Evolutionary conservation across 2,888 invertebrate genomes (phyloP).

Genomic region (Steinernema hermaphroditum): DNA sequence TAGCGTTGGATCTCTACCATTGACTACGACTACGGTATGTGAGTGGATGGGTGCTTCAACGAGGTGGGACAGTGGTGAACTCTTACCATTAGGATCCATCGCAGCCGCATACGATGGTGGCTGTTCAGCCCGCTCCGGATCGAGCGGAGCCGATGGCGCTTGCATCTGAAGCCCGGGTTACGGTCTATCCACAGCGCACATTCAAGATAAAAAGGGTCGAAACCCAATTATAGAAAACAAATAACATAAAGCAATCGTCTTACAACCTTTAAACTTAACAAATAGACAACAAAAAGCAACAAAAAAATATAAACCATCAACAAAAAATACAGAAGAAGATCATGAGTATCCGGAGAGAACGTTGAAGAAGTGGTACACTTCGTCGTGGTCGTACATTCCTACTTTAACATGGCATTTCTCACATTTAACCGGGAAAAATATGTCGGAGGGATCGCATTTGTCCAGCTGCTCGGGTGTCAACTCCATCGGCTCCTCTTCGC

Average conservation of each 20-base stretch:
- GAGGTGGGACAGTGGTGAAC: neutral
- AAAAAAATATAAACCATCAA: constrained; percentile 27
- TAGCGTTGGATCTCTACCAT: too few species aligned
- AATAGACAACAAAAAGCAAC: neutral
- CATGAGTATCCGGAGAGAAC: constrained; percentile 70
- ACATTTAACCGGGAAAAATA: constrained; percentile 71
- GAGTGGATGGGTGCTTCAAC: too few species aligned
- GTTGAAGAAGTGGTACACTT: constrained; percentile 73
- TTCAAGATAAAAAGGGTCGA: too few species aligned
- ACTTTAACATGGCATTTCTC: constrained; percentile 71
- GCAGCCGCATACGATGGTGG: constrained; percentile 25
- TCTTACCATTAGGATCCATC: constrained; percentile 24
- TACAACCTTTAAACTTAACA: too few species aligned
- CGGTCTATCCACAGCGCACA: too few species aligned
- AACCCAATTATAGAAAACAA: too few species aligned
- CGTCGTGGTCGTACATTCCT: constrained; percentile 71
- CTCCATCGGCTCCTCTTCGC: neutral
- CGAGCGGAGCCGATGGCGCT: constrained; percentile 23
- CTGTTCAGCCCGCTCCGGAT: constrained; percentile 37
- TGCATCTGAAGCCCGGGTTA: neutral
- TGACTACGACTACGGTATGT: too few species aligned
- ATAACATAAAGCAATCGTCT: too few species aligned
- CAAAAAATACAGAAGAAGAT: constrained; percentile 17
- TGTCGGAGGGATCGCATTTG: constrained; percentile 58
- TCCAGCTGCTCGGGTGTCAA: neutral